These are phyloP conservation scores for Xestia sexstrigata DNA, from an alignment of 2,888 invertebrate genomes.

Conservation along the genomic window DNA sequence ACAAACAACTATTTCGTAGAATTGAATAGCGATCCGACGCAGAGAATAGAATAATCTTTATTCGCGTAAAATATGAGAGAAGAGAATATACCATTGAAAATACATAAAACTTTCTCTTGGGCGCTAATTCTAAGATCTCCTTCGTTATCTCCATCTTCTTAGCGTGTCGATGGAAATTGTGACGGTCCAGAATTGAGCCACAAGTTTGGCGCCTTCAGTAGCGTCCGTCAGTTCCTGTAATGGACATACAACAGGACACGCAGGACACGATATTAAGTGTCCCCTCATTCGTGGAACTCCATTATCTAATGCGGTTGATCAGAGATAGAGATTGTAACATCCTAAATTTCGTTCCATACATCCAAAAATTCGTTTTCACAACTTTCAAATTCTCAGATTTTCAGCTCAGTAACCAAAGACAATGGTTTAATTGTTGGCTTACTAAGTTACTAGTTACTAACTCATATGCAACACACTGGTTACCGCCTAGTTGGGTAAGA, in stretches of 20 bases:
- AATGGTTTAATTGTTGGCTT: constrained; percentile 57
- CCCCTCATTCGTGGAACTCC: background rate
- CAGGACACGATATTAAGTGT: background rate
- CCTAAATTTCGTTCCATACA: no score
- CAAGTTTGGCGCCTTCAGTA: background rate
- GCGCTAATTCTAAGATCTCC: background rate
- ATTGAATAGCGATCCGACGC: no score
- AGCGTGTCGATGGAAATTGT: background rate
- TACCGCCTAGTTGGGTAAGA: constrained; percentile 65
- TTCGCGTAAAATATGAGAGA: no score
- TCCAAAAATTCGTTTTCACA: no score
- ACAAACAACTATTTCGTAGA: background rate
- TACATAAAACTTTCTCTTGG: background rate
- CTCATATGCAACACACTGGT: constrained; percentile 53
- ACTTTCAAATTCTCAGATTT: constrained; percentile 26
- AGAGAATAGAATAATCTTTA: background rate
- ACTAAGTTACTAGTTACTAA: constrained; percentile 9
- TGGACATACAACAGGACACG: background rate
- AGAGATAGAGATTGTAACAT: no score
- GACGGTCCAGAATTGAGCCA: background rate
- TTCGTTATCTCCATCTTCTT: background rate
- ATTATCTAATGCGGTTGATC: background rate
- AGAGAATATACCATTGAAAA: background rate
- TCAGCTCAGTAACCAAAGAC: constrained; percentile 43
- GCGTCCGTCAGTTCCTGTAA: background rate